A percentile compares a stretch with the other conserved stretches of the same genome.
These are phyloP conservation scores for Drosophila suboccidentalis DNA, from an alignment of 2,888 invertebrate species.

Conservation along the genomic window DNA sequence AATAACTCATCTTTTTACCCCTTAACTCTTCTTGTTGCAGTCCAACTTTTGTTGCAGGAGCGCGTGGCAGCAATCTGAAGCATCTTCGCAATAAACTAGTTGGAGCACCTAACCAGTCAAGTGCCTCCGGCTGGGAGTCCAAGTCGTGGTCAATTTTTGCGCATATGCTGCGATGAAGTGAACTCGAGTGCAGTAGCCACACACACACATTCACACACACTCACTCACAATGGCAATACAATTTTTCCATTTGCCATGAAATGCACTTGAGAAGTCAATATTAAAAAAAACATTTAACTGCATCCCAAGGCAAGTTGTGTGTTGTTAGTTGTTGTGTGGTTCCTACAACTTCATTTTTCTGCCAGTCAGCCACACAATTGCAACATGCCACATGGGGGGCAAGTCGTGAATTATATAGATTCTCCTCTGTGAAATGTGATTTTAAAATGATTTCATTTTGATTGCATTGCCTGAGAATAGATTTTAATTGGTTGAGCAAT, in stretches of 20 bases:
- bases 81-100: slow-evolving; percentile 10
- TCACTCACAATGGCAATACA: slow-evolving; percentile 29
- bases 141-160: slow-evolving; percentile 69
- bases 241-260: slow-evolving; percentile 66
- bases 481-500: slow-evolving; percentile 63
- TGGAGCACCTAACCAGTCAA: slow-evolving; percentile 18
- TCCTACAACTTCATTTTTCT: slow-evolving; percentile 65
- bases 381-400: slow-evolving; percentile 34
- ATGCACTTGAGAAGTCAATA: slow-evolving; percentile 54
- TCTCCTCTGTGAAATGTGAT: slow-evolving; percentile 55
- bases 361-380: slow-evolving; percentile 67
- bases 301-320: slow-evolving; percentile 57
- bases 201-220: background rate
- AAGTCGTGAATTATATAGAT: slow-evolving; percentile 10
- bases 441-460: slow-evolving; percentile 52
- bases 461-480: slow-evolving; percentile 47
- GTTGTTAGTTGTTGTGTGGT: slow-evolving; percentile 34
- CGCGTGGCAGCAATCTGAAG: slow-evolving; percentile 25
- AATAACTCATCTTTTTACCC: slow-evolving; percentile 29
- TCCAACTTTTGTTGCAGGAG: slow-evolving; percentile 16
- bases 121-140: slow-evolving; percentile 28
- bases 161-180: slow-evolving; percentile 71
- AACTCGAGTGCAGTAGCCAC: slow-evolving; percentile 59
- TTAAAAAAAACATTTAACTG: slow-evolving; percentile 37
- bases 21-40: background rate